A percentile compares a stretch with the other conserved stretches of the same genome.
phyloP scores from a whole-genome alignment of 2,888 invertebrate species.

The Mesopsocus fuscifrons region DNA sequence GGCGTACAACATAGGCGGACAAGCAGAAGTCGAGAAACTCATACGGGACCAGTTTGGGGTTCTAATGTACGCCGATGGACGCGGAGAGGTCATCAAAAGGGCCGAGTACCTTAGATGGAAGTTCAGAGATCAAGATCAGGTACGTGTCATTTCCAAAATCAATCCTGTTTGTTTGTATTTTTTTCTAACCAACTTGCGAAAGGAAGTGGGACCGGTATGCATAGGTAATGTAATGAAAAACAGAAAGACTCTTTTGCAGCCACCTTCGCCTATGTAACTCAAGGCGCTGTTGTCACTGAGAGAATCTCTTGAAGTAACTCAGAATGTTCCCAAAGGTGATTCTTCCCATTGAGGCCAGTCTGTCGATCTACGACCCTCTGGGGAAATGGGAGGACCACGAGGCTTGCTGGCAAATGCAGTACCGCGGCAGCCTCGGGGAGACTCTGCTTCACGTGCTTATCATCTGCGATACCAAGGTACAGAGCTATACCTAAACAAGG shows the following conservation, averaged over 20 bases:
- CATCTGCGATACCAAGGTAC: constrained; percentile 72
- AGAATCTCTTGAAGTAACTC: too few relatives aligned
- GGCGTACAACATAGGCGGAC: constrained; percentile 68
- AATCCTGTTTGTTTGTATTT: not conserved
- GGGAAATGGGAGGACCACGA: constrained; percentile 79
- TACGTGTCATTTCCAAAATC: constrained; percentile 17
- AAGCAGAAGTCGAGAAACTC: constrained; percentile 61
- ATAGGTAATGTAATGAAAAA: too few relatives aligned
- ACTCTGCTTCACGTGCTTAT: constrained; percentile 86
- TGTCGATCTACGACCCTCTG: constrained; percentile 69
- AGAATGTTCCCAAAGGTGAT: too few relatives aligned
- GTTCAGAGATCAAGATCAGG: constrained; percentile 66
- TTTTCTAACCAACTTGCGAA: not conserved
- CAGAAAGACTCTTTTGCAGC: too few relatives aligned
- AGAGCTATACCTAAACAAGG: too few relatives aligned
- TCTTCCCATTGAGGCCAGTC: constrained; percentile 70
- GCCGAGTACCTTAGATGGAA: constrained; percentile 83
- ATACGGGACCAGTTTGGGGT: constrained; percentile 72
- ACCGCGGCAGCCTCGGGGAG: constrained; percentile 88
- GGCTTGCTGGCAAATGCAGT: constrained; percentile 96
- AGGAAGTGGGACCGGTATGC: too few relatives aligned
- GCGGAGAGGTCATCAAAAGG: constrained; percentile 66
- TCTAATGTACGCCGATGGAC: constrained; percentile 73
- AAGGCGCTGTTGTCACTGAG: too few relatives aligned
- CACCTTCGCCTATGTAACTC: too few relatives aligned